Percentiles rank a stretch among this genome's conserved stretches.
phyloP scores from a whole-genome alignment of 1,140 invertebrate genomes.

The Zaprionus camerounensis region DNA sequence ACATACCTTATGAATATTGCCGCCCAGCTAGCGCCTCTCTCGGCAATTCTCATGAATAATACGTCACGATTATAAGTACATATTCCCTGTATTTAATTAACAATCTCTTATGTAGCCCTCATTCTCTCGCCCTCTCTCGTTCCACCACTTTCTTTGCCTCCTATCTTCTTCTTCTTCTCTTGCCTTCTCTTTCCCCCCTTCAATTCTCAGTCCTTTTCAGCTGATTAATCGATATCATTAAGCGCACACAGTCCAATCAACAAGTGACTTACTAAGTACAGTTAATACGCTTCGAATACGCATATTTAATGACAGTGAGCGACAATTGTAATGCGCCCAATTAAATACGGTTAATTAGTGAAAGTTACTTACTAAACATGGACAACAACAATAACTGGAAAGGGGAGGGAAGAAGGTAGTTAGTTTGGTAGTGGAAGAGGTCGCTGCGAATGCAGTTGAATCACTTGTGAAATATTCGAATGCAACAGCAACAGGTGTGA shows the following conservation, averaged over 20 bases:
- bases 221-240: conserved; percentile 4
- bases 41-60: conserved; percentile 3
- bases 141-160: no score
- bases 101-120: not conserved
- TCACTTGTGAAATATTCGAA: conserved; percentile 28
- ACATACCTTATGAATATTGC: not conserved
- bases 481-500: conserved; percentile 45
- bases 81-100: not conserved
- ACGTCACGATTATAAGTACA: not conserved
- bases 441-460: conserved; percentile 20
- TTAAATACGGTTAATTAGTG: conserved; percentile 43
- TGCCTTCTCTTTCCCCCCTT: not conserved
- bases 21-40: not conserved
- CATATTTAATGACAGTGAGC: conserved; percentile 24
- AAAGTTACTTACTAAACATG: conserved; percentile 41
- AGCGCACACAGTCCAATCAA: not conserved
- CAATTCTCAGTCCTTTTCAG: not conserved
- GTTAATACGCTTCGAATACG: conserved; percentile 18
- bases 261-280: not conserved
- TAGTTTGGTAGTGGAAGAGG: not conserved
- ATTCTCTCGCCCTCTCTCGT: not conserved
- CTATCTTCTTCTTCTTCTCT: not conserved
- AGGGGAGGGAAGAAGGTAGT: not conserved
- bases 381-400: not conserved
- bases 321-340: conserved; percentile 33